A percentile compares a stretch with the other conserved stretches of the same genome.
Evolutionary conservation across 2,888 invertebrate species (phyloP).

Genomic region (Drosophila ustulata): DNA sequence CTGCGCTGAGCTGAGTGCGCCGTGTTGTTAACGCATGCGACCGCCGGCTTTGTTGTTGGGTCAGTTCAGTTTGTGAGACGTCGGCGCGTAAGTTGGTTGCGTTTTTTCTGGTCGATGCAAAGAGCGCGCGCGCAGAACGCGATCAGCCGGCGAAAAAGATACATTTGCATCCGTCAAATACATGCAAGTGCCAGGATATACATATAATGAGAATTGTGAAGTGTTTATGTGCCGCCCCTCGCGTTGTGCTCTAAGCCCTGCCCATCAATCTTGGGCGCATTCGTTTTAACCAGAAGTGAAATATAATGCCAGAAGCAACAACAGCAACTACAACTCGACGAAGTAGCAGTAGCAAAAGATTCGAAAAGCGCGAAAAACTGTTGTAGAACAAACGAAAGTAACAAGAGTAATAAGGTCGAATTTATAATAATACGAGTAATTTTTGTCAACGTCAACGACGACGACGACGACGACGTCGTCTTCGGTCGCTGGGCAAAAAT

Average conservation of each 20-base stretch:
- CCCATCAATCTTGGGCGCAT: background rate
- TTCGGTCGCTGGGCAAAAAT: slow-evolving; percentile 55
- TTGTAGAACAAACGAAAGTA: slow-evolving; percentile 75
- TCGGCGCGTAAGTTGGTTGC: slow-evolving; percentile 79
- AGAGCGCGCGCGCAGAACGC: slow-evolving; percentile 54
- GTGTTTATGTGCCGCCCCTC: slow-evolving; percentile 12
- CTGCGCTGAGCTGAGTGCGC: slow-evolving; percentile 12
- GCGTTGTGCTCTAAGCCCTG: slow-evolving; percentile 10
- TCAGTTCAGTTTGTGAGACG: slow-evolving; percentile 79
- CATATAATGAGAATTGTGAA: slow-evolving; percentile 1
- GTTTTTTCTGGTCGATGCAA: slow-evolving; percentile 41
- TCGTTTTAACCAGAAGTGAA: slow-evolving; percentile 43
- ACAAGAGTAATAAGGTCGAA: slow-evolving; percentile 80
- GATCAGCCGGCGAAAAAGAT: slow-evolving; percentile 54
- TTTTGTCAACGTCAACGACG: slow-evolving; percentile 68
- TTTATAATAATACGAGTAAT: slow-evolving; percentile 73
- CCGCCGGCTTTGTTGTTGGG: slow-evolving; percentile 65
- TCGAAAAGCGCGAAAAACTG: slow-evolving; percentile 40
- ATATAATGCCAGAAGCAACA: slow-evolving; percentile 30
- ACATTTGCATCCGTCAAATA: slow-evolving; percentile 39
- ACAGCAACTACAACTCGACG: slow-evolving; percentile 1
- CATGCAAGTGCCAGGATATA: slow-evolving; percentile 23
- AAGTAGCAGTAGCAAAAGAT: slow-evolving; percentile 3
- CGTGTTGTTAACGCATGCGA: slow-evolving; percentile 59
- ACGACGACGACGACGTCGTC: slow-evolving; percentile 45